Evolutionary conservation across 2,888 invertebrate species (phyloP).

Genomic region (Campoletis raptor): DNA sequence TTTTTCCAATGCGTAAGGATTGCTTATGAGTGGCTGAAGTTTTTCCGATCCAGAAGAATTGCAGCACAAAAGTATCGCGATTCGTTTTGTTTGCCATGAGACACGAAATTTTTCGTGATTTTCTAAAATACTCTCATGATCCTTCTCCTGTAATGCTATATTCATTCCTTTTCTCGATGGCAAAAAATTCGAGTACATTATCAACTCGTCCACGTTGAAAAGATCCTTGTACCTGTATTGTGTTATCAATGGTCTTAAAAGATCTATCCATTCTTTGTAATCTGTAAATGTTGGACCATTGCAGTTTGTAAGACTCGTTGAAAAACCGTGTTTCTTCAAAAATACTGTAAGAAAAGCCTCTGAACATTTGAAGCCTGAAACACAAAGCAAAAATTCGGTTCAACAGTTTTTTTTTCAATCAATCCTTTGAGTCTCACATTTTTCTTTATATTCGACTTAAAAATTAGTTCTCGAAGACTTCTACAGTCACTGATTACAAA

Average conservation of each 20-base stretch:
- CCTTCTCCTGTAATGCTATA: background rate
- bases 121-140: background rate
- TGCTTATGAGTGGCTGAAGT: constrained; percentile 76
- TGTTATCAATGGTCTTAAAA: constrained; percentile 74
- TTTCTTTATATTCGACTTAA: too few species aligned
- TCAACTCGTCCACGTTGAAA: constrained; percentile 77
- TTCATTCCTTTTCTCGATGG: constrained; percentile 58
- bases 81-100: constrained; percentile 54
- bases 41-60: constrained; percentile 78
- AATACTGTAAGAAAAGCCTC: constrained; percentile 76
- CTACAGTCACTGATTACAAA: too few species aligned
- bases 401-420: background rate
- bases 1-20: constrained; percentile 68
- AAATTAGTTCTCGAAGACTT: too few species aligned
- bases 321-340: constrained; percentile 75
- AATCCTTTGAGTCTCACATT: too few species aligned
- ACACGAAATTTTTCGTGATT: background rate
- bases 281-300: constrained; percentile 75
- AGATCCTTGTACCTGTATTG: constrained; percentile 76
- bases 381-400: background rate
- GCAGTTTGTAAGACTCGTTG: constrained; percentile 66
- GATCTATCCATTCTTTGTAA: constrained; percentile 76
- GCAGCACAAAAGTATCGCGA: constrained; percentile 75
- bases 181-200: constrained; percentile 74
- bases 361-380: constrained; percentile 76